Percentiles rank a stretch among this genome's conserved stretches.
Evolutionary conservation across 2,113 vertebrate species (phyloP).

Genomic region (Otis tarda): DNA sequence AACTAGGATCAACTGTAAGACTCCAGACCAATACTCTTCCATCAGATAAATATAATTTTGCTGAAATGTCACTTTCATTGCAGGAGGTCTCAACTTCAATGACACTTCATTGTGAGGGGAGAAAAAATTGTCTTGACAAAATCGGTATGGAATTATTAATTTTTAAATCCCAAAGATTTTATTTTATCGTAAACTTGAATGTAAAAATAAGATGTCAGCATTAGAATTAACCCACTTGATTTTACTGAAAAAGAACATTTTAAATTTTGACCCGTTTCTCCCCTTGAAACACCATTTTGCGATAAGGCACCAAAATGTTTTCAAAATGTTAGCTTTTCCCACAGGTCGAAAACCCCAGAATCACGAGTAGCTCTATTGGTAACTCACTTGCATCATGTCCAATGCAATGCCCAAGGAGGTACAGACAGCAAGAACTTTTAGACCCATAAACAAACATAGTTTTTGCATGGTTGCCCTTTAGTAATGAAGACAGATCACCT

Average conservation of each 20-base stretch:
- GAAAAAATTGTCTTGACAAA: neutral
- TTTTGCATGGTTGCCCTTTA: constrained; percentile 30
- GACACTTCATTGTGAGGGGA: neutral
- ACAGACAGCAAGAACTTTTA: constrained; percentile 19
- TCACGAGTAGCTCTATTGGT: neutral
- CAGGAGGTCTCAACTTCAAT: neutral
- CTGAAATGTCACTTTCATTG: neutral
- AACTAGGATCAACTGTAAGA: neutral
- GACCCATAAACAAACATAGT: constrained; percentile 9
- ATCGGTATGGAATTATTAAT: neutral
- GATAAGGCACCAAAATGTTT: neutral
- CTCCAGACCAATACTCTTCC: neutral
- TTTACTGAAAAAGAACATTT: neutral
- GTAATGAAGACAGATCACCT: constrained; percentile 23
- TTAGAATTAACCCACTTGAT: neutral
- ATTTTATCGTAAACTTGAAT: neutral
- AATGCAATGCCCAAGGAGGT: neutral
- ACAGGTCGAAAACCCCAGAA: neutral
- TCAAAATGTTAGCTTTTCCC: neutral
- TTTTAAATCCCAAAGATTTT: neutral
- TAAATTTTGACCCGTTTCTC: neutral
- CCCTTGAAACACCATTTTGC: neutral
- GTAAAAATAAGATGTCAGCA: neutral
- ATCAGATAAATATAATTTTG: neutral
- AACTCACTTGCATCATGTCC: constrained; percentile 17